A percentile compares a stretch with the other conserved stretches of the same genome.
phyloP scores from a whole-genome alignment of 2,888 invertebrate species.

The Phania funesta region DNA sequence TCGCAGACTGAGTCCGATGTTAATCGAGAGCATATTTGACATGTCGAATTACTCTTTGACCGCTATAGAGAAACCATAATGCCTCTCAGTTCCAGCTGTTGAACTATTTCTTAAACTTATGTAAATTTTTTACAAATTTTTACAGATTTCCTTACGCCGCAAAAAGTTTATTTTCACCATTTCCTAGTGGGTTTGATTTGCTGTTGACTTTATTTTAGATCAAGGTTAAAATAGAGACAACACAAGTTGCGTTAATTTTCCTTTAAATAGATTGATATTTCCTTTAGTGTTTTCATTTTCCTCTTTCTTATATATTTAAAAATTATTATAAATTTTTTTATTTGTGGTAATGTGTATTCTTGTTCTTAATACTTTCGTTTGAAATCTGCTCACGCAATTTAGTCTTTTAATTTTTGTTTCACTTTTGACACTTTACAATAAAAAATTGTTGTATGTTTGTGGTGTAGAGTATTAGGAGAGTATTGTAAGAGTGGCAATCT shows the following conservation, averaged over 20 bases:
- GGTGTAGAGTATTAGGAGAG: constrained; percentile 27
- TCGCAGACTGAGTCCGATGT: too few relatives aligned
- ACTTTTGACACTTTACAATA: constrained; percentile 28
- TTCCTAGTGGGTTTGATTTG: background rate
- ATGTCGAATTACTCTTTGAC: too few relatives aligned
- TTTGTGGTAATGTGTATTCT: background rate
- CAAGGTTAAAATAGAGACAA: constrained; percentile 52
- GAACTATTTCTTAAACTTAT: too few relatives aligned
- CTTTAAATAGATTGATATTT: constrained; percentile 56
- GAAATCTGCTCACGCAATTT: constrained; percentile 49
- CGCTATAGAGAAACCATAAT: too few relatives aligned
- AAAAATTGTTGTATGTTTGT: constrained; percentile 23
- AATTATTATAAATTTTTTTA: constrained; percentile 6
- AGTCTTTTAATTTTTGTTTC: constrained; percentile 10
- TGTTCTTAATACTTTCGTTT: constrained; percentile 48
- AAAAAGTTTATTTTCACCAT: background rate
- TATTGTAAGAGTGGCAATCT: constrained; percentile 33
- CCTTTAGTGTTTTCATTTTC: constrained; percentile 27
- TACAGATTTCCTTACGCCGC: too few relatives aligned
- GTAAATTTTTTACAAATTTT: too few relatives aligned
- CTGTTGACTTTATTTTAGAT: constrained; percentile 38
- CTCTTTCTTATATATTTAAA: background rate
- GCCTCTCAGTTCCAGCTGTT: too few relatives aligned
- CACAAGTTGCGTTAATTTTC: constrained; percentile 54
- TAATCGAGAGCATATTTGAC: too few relatives aligned